phyloP scores from a whole-genome alignment of 2,888 invertebrate species.

The Muscina levida region DNA sequence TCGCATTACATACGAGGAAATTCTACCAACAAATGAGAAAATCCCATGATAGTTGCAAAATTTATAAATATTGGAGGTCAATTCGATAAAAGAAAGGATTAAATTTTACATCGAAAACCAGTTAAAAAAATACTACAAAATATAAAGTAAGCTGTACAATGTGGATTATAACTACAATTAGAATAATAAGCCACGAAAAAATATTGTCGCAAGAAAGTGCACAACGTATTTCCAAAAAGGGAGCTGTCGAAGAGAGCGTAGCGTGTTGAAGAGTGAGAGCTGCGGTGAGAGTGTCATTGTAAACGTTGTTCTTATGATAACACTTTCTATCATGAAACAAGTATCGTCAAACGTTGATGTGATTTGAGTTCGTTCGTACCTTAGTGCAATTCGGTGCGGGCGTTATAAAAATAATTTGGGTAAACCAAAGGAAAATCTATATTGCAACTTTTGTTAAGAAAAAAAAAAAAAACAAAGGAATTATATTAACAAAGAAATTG shows the following conservation, averaged over 20 bases:
- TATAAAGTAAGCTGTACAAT: no score
- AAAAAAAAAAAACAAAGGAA: conserved; percentile 21
- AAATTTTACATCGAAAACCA: neutral
- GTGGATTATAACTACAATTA: no score
- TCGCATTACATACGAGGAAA: neutral
- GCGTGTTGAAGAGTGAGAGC: neutral
- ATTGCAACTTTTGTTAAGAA: conserved; percentile 1
- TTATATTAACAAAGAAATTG: conserved; percentile 16
- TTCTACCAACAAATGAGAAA: conserved; percentile 18
- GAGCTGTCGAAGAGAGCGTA: conserved; percentile 6
- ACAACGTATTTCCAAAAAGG: neutral
- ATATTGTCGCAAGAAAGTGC: neutral
- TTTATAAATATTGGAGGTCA: conserved; percentile 29
- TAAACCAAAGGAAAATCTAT: conserved; percentile 21
- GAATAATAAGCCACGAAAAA: neutral
- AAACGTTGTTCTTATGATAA: conserved; percentile 41
- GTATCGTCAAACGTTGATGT: conserved; percentile 52
- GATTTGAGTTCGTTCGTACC: conserved; percentile 54
- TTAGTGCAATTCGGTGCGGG: conserved; percentile 55
- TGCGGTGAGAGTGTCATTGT: neutral
- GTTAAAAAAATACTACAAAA: no score
- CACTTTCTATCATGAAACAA: conserved; percentile 34
- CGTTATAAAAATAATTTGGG: conserved; percentile 26
- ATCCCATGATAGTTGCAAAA: neutral
- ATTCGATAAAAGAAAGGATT: conserved; percentile 2